Base-by-base conservation (phyloP, 2,113 vertebrate genomes). In the Microcebus lehilahytsara region DNA sequence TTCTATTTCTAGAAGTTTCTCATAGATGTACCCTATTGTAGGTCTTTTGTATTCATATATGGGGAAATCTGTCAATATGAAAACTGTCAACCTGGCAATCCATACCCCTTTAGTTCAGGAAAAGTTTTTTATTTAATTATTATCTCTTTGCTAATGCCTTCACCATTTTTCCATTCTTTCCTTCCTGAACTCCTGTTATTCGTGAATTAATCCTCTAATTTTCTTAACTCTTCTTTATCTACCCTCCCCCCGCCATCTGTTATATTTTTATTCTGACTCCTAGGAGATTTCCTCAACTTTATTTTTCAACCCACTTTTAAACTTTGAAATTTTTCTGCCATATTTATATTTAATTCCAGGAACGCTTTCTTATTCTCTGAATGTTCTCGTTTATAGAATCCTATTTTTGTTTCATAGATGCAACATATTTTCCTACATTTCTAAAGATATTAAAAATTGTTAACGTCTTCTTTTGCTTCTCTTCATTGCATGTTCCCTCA, bases 301-400 rank as follows among this genome's bases (percentile, higher is more conserved):
- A 71, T 75, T 86, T 93, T 88, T 91, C 81, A 96, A 88, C 42
- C 14, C 58, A n/a, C 30, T 93, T 92, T 67, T 92, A 20, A 96
- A 72, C 40, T 96, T 95, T 64, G 62, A 62, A 71, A 53, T 84
- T 84, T 89, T 85, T 60, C 30, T 74, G 23, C 49, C 56, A 60
- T 64, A 56, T 80, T 14, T 62, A 37, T 81, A 66, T 84, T 37
- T 62, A 19, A 74, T 83, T 94, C 25, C n/a, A 89, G 71, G 32
- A 90, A n/a, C 10, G 30, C 53, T 85, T 74, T 89, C n/a, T 64
- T 71, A 40, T 69, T 89, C 67, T 94, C 53, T 53, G 40, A 69
- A 49, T 81, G 16, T 56, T 60, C 25, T 85, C 34, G 49, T 91
- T 86, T 51, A 30, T 51, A 93, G 56, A 90, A 40, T 84, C 17